phyloP scores from a whole-genome alignment of 2,797 vertebrate species.

The Takifugu ocellatus region DNA sequence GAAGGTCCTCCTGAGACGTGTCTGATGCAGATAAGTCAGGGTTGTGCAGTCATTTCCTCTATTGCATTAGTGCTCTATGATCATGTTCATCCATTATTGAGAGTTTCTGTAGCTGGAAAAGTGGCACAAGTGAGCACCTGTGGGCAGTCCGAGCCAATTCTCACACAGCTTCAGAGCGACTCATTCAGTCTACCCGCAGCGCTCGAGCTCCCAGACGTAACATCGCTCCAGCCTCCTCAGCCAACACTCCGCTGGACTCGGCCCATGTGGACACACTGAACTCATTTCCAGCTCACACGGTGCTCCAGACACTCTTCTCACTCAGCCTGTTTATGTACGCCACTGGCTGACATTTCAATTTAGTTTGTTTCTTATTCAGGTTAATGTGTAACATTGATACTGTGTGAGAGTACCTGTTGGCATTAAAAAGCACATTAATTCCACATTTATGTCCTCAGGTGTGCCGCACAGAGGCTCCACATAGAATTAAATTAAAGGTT shows the following conservation, averaged over 20 bases:
- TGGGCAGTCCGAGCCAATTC: slow-evolving; percentile 37
- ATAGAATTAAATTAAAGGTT: neutral
- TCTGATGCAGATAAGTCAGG: too few relatives aligned
- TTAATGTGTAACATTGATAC: slow-evolving; percentile 5
- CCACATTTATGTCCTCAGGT: neutral
- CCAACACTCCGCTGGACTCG: slow-evolving; percentile 20
- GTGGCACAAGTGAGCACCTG: slow-evolving; percentile 12
- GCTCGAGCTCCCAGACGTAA: slow-evolving; percentile 8
- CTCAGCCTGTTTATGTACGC: slow-evolving; percentile 5
- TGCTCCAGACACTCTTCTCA: neutral
- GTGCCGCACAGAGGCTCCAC: neutral
- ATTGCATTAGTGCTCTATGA: slow-evolving; percentile 4
- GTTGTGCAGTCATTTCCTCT: neutral
- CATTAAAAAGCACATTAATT: slow-evolving; percentile 5
- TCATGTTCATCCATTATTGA: neutral
- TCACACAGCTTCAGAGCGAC: slow-evolving; percentile 38
- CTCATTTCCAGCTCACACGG: slow-evolving; percentile 29
- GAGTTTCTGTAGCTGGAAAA: neutral
- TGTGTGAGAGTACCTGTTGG: neutral
- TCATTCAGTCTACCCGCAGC: slow-evolving; percentile 18
- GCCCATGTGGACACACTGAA: slow-evolving; percentile 34
- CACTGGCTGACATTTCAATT: slow-evolving; percentile 5
- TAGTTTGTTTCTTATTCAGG: slow-evolving; percentile 1
- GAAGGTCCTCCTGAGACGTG: neutral
- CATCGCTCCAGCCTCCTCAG: slow-evolving; percentile 34